Percentiles rank a stretch among this genome's conserved stretches.
These are phyloP conservation scores for Garrulus glandarius DNA, from an alignment of 2,797 vertebrate species.

Conservation along the genomic window DNA sequence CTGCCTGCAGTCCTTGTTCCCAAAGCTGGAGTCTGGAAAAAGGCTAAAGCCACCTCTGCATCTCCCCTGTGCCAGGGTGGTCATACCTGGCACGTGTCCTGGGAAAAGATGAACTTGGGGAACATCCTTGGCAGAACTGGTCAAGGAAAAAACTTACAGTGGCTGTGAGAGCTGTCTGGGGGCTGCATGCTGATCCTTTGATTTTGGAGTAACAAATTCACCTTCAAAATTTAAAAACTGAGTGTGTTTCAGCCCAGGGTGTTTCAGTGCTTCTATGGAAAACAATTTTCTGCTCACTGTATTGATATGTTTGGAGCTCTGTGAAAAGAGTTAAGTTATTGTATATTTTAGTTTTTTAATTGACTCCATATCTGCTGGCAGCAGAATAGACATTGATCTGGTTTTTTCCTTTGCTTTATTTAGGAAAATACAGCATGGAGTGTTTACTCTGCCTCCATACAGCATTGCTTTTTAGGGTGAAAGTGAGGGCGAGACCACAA, in stretches of 20 bases:
- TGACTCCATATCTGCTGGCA: conserved; percentile 69
- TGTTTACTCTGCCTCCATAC: conserved; percentile 69
- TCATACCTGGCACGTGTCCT: not conserved
- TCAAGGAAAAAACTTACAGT: not conserved
- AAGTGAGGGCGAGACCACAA: conserved; percentile 68
- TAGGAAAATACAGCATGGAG: conserved; percentile 65
- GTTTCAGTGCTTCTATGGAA: not conserved
- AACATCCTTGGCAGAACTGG: not conserved
- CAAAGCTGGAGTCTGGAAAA: not conserved
- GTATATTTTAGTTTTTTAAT: conserved; percentile 70
- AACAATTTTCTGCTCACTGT: not conserved
- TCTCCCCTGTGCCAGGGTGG: not conserved
- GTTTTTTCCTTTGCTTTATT: conserved; percentile 60
- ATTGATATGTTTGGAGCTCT: conserved; percentile 57
- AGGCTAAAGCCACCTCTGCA: not conserved
- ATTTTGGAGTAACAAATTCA: conserved; percentile 17
- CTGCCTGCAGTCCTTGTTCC: not conserved
- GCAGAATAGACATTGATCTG: conserved; percentile 66
- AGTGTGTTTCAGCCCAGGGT: not conserved
- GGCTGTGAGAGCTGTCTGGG: not conserved
- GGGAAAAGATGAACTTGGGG: not conserved
- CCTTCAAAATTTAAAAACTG: not conserved
- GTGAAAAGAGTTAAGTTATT: conserved; percentile 70
- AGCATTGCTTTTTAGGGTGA: conserved; percentile 69
- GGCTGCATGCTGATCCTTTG: not conserved